Conservation (phyloP, 2,113 vertebrate species). For the Mirza zaza region DNA sequence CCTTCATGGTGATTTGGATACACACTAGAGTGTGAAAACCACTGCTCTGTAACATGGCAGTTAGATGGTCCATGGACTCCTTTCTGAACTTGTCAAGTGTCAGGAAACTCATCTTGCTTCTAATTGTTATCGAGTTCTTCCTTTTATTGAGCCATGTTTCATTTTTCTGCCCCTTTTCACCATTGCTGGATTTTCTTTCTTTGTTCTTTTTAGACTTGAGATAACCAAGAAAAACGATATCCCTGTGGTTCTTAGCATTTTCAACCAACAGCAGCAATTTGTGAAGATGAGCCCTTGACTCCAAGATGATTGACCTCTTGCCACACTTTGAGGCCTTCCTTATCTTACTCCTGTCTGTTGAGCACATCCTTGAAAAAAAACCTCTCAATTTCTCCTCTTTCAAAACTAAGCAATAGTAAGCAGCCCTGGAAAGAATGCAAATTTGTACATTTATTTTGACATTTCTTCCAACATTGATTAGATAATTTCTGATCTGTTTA, state of each 20-base stretch:
- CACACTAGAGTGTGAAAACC: not conserved
- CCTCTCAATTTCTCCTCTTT: not conserved
- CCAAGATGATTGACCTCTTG: not conserved
- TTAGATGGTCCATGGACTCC: not conserved
- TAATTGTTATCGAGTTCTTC: not conserved
- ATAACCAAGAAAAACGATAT: not conserved
- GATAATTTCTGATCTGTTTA: slow-evolving; percentile 68
- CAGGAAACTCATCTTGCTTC: slow-evolving; percentile 2
- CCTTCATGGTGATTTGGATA: not conserved
- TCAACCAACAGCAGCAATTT: not conserved
- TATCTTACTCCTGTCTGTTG: not conserved
- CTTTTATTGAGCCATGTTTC: not conserved
- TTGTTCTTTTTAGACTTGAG: not conserved
- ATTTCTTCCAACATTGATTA: slow-evolving; percentile 68
- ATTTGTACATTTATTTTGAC: slow-evolving; percentile 66
- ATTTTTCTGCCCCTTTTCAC: not conserved
- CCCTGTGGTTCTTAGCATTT: not conserved
- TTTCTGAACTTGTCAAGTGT: not conserved
- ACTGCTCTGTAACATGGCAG: accelerated
- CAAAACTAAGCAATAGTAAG: slow-evolving; percentile 7
- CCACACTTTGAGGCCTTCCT: not conserved
- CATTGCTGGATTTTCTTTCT: not conserved
- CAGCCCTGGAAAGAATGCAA: not conserved
- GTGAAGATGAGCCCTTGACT: not conserved
- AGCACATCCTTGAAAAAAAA: not conserved